phyloP scores from a whole-genome alignment of 1,140 invertebrate species.

The Calosoma granatense region DNA sequence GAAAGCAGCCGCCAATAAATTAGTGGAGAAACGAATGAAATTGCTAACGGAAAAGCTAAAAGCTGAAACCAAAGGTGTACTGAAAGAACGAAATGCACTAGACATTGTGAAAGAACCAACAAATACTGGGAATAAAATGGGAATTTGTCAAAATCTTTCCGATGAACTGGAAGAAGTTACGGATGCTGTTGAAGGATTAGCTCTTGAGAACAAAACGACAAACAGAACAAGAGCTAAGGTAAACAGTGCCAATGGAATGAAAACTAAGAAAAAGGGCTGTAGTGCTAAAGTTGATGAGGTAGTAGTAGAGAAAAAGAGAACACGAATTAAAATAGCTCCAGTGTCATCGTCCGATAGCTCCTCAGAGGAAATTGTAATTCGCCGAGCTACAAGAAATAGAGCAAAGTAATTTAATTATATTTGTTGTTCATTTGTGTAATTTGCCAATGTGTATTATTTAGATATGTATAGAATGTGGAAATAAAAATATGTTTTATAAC shows the following conservation, averaged over 20 bases:
- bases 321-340: not conserved
- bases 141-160: not conserved
- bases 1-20: not conserved
- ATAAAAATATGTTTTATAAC: too few relatives aligned
- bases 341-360: not conserved
- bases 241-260: too few relatives aligned
- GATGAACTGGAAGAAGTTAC: not conserved
- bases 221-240: not conserved
- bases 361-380: not conserved
- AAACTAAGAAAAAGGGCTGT: too few relatives aligned
- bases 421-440: too few relatives aligned
- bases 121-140: not conserved
- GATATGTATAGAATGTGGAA: too few relatives aligned
- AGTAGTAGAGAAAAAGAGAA: not conserved
- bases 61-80: not conserved
- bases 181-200: not conserved
- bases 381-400: not conserved
- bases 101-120: not conserved
- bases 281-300: not conserved
- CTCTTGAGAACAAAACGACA: not conserved
- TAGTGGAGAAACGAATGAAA: not conserved
- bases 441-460: too few relatives aligned
- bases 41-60: not conserved
- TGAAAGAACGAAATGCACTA: not conserved
- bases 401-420: too few relatives aligned